Evolutionary conservation across 2,797 vertebrate genomes (phyloP).

Genomic region (Sebastes dallii): DNA sequence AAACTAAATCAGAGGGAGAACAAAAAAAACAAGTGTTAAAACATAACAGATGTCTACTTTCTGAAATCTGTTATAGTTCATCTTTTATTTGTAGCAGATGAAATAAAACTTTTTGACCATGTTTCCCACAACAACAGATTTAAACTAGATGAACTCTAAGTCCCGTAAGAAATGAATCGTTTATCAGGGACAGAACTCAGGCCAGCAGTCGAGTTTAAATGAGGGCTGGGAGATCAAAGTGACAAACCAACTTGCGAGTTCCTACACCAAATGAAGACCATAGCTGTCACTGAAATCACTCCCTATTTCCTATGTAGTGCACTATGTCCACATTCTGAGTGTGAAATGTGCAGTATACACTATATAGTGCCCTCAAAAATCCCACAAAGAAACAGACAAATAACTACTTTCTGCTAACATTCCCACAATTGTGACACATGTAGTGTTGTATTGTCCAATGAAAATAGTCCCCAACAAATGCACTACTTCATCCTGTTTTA

Average conservation of each 20-base stretch:
- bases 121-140: slow-evolving; percentile 6
- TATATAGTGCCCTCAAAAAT: neutral
- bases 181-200: neutral
- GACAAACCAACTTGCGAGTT: neutral
- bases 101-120: neutral
- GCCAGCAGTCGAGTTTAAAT: neutral
- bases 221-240: neutral
- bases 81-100: neutral
- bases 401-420: no score
- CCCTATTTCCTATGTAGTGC: neutral
- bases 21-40: neutral
- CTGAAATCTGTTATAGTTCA: neutral
- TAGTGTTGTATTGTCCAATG: no score
- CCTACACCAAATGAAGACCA: no score
- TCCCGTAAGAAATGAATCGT: neutral
- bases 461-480: no score
- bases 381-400: no score
- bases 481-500: no score
- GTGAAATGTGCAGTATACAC: neutral
- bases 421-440: no score
- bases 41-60: neutral
- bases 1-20: slow-evolving; percentile 6
- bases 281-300: neutral
- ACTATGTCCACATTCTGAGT: neutral
- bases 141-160: neutral